Percentiles rank a stretch among this genome's conserved stretches.
phyloP scores from a whole-genome alignment of 1,140 invertebrate species.

The Euura lappo region DNA sequence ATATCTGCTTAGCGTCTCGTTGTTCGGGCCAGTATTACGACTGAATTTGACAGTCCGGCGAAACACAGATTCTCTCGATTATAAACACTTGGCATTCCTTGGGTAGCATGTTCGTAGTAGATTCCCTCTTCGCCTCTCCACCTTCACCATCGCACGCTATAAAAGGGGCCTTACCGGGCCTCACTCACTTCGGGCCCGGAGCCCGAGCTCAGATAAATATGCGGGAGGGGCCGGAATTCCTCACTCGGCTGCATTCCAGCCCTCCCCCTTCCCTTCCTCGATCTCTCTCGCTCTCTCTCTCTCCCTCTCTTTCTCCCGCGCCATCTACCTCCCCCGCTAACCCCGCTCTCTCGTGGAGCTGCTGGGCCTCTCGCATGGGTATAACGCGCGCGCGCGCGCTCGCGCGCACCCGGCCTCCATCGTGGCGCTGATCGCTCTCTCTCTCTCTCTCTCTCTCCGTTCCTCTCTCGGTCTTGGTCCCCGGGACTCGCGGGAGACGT shows the following conservation, averaged over 20 bases:
- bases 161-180: constrained; percentile 54
- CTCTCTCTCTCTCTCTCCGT: constrained; percentile 9
- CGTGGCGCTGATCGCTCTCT: constrained; percentile 16
- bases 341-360: constrained; percentile 18
- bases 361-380: neutral
- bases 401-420: constrained; percentile 17
- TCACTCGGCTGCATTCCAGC: constrained; percentile 59
- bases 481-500: constrained; percentile 26
- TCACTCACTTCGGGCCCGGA: constrained; percentile 34
- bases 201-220: constrained; percentile 58
- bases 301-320: constrained; percentile 11
- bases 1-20: neutral
- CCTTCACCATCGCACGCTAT: constrained; percentile 41
- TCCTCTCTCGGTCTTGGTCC: constrained; percentile 15
- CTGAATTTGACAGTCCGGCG: neutral
- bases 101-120: constrained; percentile 4
- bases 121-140: neutral
- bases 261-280: constrained; percentile 30
- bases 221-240: constrained; percentile 62
- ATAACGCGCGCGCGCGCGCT: neutral
- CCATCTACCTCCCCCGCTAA: constrained; percentile 18
- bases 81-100: constrained; percentile 7
- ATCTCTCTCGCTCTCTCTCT: constrained; percentile 22
- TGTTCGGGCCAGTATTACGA: neutral
- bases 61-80: constrained; percentile 1